A percentile compares a stretch with the other conserved stretches of the same genome.
These are phyloP conservation scores for Microhierax caerulescens DNA, from an alignment of 2,797 vertebrate species.

Conservation along the genomic window DNA sequence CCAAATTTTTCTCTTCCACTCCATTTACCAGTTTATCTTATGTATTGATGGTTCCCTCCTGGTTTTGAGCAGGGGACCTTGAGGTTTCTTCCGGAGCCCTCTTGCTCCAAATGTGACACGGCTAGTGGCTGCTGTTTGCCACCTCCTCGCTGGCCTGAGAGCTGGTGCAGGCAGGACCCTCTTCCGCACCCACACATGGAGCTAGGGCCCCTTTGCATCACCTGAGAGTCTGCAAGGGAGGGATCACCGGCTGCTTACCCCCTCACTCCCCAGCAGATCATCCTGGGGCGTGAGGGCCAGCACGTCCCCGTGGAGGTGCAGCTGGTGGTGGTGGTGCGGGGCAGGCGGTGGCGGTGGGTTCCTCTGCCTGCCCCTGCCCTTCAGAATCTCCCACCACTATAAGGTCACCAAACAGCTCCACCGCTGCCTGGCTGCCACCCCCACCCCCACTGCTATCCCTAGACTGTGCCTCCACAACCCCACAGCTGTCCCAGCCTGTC, in stretches of 20 bases:
- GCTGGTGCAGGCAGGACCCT: background rate
- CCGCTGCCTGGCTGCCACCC: background rate
- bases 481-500: background rate
- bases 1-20: background rate
- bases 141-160: background rate
- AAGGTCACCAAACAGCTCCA: background rate
- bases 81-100: background rate
- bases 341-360: background rate
- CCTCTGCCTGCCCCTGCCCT: background rate
- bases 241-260: background rate
- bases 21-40: background rate
- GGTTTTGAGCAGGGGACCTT: background rate
- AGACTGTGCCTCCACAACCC: background rate
- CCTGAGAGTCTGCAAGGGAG: background rate
- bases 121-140: background rate
- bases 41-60: no score
- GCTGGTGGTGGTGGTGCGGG: background rate
- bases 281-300: background rate
- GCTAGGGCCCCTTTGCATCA: rapidly evolving
- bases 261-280: background rate
- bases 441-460: background rate
- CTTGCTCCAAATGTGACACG: background rate
- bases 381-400: background rate
- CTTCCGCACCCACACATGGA: rapidly evolving
- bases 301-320: no score